Conservation (phyloP, 1,140 invertebrate species). For the Sarcophaga bullata region DNA sequence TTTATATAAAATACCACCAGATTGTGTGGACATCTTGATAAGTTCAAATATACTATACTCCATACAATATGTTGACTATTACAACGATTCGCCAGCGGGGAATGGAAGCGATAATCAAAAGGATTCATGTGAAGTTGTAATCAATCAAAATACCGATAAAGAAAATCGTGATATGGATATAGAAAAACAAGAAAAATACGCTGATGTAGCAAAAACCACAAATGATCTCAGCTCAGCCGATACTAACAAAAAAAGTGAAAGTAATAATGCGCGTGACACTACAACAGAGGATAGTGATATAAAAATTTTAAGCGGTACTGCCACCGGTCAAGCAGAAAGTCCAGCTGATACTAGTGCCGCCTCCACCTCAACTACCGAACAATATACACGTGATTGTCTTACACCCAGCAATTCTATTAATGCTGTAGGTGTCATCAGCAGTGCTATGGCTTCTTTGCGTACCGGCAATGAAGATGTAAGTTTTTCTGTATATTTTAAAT, state of each 20-base stretch:
- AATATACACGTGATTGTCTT: conserved; percentile 22
- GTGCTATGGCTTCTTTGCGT: conserved; percentile 60
- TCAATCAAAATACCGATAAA: conserved; percentile 54
- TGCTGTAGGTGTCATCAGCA: conserved; percentile 62
- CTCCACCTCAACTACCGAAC: conserved; percentile 53
- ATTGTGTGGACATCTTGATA: conserved; percentile 61
- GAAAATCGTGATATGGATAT: conserved; percentile 59
- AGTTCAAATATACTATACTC: conserved; percentile 63
- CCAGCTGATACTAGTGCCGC: conserved; percentile 55
- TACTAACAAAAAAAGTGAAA: conserved; percentile 26
- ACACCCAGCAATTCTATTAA: conserved; percentile 56
- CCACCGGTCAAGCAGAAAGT: conserved; percentile 6
- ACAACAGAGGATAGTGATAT: conserved; percentile 7
- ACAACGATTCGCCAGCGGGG: conserved; percentile 49
- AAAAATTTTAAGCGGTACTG: neutral
- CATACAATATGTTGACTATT: conserved; percentile 59
- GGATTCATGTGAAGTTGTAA: conserved; percentile 6
- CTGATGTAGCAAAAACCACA: neutral
- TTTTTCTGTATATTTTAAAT: conserved; percentile 38
- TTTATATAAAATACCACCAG: conserved; percentile 74
- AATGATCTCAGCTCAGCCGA: conserved; percentile 24
- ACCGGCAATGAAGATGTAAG: conserved; percentile 60
- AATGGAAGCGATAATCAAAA: neutral
- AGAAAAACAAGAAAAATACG: conserved; percentile 54
- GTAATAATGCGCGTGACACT: too few relatives aligned